Percentiles rank a stretch among this genome's conserved stretches.
Conservation (phyloP, 2,888 invertebrate genomes). For the Melipona beecheii region DNA sequence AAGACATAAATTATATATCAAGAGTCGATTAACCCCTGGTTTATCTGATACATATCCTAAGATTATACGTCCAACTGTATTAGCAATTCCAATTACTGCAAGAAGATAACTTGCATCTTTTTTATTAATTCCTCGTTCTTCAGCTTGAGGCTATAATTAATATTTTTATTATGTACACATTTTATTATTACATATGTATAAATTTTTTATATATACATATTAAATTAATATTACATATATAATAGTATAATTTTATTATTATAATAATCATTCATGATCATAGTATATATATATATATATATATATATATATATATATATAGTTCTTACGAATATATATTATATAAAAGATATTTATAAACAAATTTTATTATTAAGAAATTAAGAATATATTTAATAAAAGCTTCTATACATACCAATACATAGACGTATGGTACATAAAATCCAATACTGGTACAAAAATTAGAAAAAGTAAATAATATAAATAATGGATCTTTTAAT, state of each 20-base stretch:
- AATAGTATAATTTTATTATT: too few relatives aligned
- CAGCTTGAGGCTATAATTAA: slow-evolving; percentile 87
- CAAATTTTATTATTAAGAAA: not conserved
- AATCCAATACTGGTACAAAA: slow-evolving; percentile 98
- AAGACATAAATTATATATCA: slow-evolving; percentile 95
- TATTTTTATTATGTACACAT: not conserved
- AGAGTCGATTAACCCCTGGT: slow-evolving; percentile 95
- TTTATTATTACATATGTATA: too few relatives aligned
- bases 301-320: not conserved
- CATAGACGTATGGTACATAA: slow-evolving; percentile 96
- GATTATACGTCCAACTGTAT: slow-evolving; percentile 94
- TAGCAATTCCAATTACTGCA: slow-evolving; percentile 93
- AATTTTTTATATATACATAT: too few relatives aligned
- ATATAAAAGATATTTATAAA: not conserved
- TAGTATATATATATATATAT: not conserved
- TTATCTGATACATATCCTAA: slow-evolving; percentile 95
- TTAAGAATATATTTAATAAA: not conserved
- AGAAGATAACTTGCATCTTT: slow-evolving; percentile 89
- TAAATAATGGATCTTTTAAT: slow-evolving; percentile 93
- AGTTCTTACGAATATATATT: not conserved
- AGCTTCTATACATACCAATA: slow-evolving; percentile 85
- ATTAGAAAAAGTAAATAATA: slow-evolving; percentile 96
- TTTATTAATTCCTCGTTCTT: slow-evolving; percentile 83
- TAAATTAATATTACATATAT: too few relatives aligned
- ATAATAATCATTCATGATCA: not conserved